Conservation (phyloP, 2,113 vertebrate species). For the Psilopogon haemacephalus region DNA sequence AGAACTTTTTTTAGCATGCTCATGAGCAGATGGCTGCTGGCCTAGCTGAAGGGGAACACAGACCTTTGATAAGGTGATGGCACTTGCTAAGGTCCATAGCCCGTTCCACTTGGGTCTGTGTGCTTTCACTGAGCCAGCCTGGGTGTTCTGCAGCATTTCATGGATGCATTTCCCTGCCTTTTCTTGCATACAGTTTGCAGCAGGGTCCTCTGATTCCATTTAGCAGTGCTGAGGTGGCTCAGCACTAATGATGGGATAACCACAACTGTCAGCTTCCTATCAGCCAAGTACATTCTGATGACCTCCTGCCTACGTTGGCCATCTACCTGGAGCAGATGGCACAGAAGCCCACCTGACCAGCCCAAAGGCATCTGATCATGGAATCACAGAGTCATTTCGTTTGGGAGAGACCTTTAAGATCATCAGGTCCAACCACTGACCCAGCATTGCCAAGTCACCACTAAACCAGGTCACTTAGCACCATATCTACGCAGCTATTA, state of each 20-base stretch:
- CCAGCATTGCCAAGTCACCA: too few relatives aligned
- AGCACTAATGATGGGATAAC: fast-evolving
- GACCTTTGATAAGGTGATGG: neutral
- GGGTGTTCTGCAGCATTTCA: neutral
- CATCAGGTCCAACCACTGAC: too few relatives aligned
- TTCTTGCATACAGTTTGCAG: neutral
- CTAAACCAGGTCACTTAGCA: too few relatives aligned
- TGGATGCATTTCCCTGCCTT: neutral
- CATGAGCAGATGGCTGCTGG: neutral
- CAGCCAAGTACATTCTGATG: fast-evolving
- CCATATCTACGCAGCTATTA: too few relatives aligned
- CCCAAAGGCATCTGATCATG: neutral
- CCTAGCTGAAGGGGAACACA: neutral
- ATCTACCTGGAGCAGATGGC: neutral
- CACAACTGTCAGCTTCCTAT: fast-evolving
- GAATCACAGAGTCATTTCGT: too few relatives aligned
- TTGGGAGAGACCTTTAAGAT: too few relatives aligned
- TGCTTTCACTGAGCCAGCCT: neutral
- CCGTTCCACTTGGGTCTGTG: fast-evolving
- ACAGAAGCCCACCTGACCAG: neutral
- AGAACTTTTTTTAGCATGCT: neutral
- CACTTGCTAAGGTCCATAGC: neutral
- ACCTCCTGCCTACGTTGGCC: neutral
- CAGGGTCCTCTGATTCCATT: neutral
- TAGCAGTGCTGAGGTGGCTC: neutral